These are phyloP conservation scores for Trachelus iudaicus DNA, from an alignment of 2,888 invertebrate species.

Conservation along the genomic window DNA sequence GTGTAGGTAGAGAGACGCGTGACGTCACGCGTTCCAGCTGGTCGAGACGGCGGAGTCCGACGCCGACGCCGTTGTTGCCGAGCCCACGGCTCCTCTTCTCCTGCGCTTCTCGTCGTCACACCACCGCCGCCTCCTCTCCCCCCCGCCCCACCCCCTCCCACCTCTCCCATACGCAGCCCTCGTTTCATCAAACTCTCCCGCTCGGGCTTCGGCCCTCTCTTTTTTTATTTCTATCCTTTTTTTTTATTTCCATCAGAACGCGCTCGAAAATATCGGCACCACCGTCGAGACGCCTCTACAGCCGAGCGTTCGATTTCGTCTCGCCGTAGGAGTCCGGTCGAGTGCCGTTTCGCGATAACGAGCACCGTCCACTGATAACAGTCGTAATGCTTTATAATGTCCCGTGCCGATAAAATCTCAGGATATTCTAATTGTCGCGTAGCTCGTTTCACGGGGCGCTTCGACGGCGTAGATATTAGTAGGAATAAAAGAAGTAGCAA, in stretches of 20 bases:
- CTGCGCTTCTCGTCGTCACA: background rate
- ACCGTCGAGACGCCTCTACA: too few species aligned
- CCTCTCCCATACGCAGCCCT: background rate
- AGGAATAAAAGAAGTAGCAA: too few species aligned
- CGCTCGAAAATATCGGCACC: too few species aligned
- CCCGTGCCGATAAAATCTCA: background rate
- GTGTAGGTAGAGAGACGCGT: constrained; percentile 34
- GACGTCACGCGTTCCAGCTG: constrained; percentile 44
- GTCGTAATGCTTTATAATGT: background rate
- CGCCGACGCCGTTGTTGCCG: constrained; percentile 31
- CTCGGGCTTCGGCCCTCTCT: too few species aligned
- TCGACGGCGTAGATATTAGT: too few species aligned
- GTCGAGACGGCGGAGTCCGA: constrained; percentile 16
- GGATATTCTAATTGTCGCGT: background rate
- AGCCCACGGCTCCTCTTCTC: constrained; percentile 17
- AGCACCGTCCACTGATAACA: too few species aligned
- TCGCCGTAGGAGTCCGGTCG: too few species aligned
- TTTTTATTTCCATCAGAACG: too few species aligned
- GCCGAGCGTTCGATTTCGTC: too few species aligned
- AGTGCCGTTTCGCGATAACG: too few species aligned
- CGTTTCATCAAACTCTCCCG: too few species aligned
- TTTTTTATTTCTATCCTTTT: too few species aligned
- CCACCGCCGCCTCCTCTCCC: background rate
- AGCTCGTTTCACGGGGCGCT: background rate
- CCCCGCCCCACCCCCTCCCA: background rate